Conservation (phyloP, 30 jellyfish, hydroid and myxozoan species). For the Turritopsis rubra region DNA sequence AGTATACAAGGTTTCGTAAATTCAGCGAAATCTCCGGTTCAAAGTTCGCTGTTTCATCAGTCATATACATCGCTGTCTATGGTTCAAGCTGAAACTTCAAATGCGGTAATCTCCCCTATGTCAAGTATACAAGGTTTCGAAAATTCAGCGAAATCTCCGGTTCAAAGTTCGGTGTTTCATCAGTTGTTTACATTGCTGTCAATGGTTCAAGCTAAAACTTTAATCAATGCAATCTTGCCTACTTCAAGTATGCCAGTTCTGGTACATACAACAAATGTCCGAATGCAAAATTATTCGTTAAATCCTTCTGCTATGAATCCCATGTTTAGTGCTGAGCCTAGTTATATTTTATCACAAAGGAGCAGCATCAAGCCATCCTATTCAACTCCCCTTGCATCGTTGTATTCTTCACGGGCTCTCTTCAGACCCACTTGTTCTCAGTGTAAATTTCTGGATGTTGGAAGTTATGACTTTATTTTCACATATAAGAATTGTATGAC, state of each 20-base stretch:
- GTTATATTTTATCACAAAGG: not conserved
- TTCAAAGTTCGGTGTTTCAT: not conserved
- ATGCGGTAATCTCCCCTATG: not conserved
- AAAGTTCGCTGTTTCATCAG: not conserved
- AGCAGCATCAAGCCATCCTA: not conserved
- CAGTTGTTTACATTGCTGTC: not conserved
- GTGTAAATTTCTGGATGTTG: not conserved
- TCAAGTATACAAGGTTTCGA: not conserved
- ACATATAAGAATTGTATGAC: not conserved
- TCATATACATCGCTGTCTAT: not conserved
- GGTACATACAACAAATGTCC: not conserved
- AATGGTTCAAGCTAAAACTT: not conserved
- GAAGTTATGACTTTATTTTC: not conserved
- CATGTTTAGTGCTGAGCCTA: not conserved
- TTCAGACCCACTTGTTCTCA: not conserved
- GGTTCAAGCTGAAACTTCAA: not conserved
- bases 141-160: not conserved
- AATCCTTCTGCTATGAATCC: not conserved
- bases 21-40: not conserved
- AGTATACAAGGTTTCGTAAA: not conserved
- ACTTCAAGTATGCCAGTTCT: not conserved
- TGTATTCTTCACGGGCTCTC: not conserved
- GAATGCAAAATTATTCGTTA: not conserved
- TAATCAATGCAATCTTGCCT: not conserved
- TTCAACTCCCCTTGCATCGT: not conserved